phyloP scores from a whole-genome alignment of 64 coral and sea anemone genomes.

The Anthopleura sola region DNA sequence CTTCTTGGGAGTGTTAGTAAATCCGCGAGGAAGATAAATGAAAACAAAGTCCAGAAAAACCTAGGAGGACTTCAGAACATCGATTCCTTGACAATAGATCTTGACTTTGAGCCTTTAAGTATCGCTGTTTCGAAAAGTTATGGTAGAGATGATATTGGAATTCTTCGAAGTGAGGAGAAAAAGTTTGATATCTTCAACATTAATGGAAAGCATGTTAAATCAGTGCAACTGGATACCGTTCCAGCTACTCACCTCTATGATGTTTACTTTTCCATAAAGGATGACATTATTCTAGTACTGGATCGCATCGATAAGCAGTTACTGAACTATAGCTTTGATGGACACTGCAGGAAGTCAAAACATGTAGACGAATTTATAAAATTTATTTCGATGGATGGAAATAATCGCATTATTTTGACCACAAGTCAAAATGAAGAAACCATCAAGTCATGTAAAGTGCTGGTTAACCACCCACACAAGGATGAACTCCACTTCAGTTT shows the following conservation, averaged over 20 bases:
- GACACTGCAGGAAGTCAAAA: background rate
- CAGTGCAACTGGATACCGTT: background rate
- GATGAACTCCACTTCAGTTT: background rate
- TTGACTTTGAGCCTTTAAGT: background rate
- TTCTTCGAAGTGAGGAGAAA: background rate
- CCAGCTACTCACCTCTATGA: background rate
- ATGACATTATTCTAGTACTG: background rate
- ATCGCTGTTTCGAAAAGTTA: background rate
- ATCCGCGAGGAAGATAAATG: background rate
- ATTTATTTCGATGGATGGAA: background rate
- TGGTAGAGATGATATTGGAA: background rate
- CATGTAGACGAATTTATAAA: background rate
- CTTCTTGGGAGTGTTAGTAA: background rate
- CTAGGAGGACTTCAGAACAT: background rate
- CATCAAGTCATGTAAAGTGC: background rate
- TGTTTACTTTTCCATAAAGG: background rate
- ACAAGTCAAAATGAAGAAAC: background rate
- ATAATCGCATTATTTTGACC: background rate
- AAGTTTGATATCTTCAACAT: background rate
- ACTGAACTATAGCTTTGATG: background rate
- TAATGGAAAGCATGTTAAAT: background rate
- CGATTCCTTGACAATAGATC: background rate
- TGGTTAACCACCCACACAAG: background rate
- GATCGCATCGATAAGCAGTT: background rate
- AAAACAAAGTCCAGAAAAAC: background rate